A percentile compares a stretch with the other conserved stretches of the same genome.
Conservation (phyloP, 1,140 invertebrate genomes). For the Drosophila rhopaloa region DNA sequence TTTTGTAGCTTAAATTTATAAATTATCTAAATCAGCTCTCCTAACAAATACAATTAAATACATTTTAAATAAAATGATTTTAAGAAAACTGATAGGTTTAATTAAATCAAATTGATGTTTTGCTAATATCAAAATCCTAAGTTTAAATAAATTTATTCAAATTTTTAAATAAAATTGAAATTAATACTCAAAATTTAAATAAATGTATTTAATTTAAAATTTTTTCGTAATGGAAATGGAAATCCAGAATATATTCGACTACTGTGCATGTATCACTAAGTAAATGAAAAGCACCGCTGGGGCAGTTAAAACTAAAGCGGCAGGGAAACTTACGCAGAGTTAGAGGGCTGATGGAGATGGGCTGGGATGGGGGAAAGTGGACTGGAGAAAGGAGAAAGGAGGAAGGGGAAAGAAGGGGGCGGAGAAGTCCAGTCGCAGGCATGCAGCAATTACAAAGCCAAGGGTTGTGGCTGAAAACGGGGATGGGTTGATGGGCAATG, state of each 20-base stretch:
- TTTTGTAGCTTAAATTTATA: too few species aligned
- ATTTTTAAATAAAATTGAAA: too few species aligned
- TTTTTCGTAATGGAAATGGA: background rate
- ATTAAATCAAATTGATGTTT: too few species aligned
- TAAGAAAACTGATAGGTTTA: too few species aligned
- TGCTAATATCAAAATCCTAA: too few species aligned
- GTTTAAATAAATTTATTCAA: too few species aligned
- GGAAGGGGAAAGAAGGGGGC: background rate
- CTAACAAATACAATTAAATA: too few species aligned
- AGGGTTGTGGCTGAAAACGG: slow-evolving; percentile 25
- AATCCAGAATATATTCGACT: background rate
- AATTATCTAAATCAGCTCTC: too few species aligned
- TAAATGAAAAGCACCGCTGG: slow-evolving; percentile 31
- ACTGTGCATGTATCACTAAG: slow-evolving; percentile 14
- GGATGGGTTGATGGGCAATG: background rate
- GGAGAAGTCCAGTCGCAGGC: slow-evolving; percentile 54
- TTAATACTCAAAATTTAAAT: too few species aligned
- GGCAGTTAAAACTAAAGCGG: slow-evolving; percentile 58
- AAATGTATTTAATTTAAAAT: too few species aligned
- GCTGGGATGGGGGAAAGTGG: background rate
- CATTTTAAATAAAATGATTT: too few species aligned
- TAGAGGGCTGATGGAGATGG: slow-evolving; percentile 11
- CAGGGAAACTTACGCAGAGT: slow-evolving; percentile 60
- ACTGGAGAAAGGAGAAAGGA: background rate
- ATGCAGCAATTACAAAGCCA: slow-evolving; percentile 71